These are phyloP conservation scores for Acronicta leporina DNA, from an alignment of 2,888 invertebrate species.

Conservation along the genomic window DNA sequence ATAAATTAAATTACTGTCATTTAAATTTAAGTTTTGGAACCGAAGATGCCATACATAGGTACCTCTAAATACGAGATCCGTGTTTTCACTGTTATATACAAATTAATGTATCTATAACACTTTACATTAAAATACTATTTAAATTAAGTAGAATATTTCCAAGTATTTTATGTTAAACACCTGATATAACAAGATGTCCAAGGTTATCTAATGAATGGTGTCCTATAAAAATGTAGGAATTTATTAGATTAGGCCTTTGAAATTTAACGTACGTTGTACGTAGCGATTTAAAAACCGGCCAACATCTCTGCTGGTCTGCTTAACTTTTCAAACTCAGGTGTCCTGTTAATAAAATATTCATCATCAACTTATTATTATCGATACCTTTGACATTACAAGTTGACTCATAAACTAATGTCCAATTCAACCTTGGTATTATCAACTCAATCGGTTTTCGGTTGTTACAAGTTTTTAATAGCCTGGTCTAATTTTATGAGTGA, in stretches of 20 bases:
- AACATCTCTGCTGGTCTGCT: constrained; percentile 1
- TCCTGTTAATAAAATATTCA: constrained; percentile 21
- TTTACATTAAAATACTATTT: too few relatives aligned
- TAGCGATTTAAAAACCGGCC: too few relatives aligned
- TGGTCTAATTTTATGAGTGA: constrained; percentile 6
- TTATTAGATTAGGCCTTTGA: constrained; percentile 9
- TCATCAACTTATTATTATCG: constrained; percentile 19
- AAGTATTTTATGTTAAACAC: constrained; percentile 5
- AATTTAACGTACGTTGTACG: too few relatives aligned
- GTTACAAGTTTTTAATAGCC: constrained; percentile 24
- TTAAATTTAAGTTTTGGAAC: too few relatives aligned
- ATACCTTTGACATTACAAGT: constrained; percentile 26
- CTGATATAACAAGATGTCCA: background rate
- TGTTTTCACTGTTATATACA: too few relatives aligned
- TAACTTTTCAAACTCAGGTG: constrained; percentile 28
- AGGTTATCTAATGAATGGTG: constrained; percentile 6
- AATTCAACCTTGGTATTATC: constrained; percentile 36
- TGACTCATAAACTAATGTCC: constrained; percentile 33
- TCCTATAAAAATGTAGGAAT: too few relatives aligned
- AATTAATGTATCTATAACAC: too few relatives aligned
- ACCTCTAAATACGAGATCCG: too few relatives aligned
- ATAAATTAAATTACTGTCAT: too few relatives aligned
- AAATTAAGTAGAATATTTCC: too few relatives aligned
- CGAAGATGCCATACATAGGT: too few relatives aligned
- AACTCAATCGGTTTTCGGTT: constrained; percentile 30